A percentile compares a stretch with the other conserved stretches of the same genome.
Conservation (phyloP, 2,888 invertebrate genomes). For the Diplolepis rosae region DNA sequence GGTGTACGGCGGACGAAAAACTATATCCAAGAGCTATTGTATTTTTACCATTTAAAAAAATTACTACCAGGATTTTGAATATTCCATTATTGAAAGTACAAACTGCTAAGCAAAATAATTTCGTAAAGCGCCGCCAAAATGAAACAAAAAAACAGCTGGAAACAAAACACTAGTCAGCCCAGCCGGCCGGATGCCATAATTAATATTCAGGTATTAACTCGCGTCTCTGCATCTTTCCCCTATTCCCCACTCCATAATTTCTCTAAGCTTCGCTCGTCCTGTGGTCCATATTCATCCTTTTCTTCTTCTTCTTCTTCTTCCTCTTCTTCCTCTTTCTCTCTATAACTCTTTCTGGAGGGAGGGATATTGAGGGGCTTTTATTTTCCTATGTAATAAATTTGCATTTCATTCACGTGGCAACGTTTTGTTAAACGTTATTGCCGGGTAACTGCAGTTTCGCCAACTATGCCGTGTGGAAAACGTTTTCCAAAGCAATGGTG, state of each 20-base stretch:
- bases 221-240: constrained; percentile 37
- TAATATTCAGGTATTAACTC: constrained; percentile 65
- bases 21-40: too few relatives aligned
- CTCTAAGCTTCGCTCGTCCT: constrained; percentile 16
- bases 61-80: too few relatives aligned
- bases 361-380: constrained; percentile 28
- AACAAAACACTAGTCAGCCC: constrained; percentile 49
- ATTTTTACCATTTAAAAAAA: too few relatives aligned
- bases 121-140: constrained; percentile 5
- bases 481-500: constrained; percentile 1
- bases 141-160: constrained; percentile 52
- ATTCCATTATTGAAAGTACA: too few relatives aligned
- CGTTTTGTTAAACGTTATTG: constrained; percentile 65
- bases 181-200: constrained; percentile 56
- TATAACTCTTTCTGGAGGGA: background rate
- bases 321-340: background rate
- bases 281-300: constrained; percentile 14
- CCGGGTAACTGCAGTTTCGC: background rate
- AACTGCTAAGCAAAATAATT: constrained; percentile 31
- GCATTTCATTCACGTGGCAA: constrained; percentile 58
- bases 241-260: background rate
- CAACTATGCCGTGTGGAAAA: constrained; percentile 10
- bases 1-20: too few relatives aligned
- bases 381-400: constrained; percentile 59
- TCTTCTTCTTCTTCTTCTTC: background rate